These are phyloP conservation scores for Scolopax rusticola DNA, from an alignment of 2,797 vertebrate species.

Conservation along the genomic window DNA sequence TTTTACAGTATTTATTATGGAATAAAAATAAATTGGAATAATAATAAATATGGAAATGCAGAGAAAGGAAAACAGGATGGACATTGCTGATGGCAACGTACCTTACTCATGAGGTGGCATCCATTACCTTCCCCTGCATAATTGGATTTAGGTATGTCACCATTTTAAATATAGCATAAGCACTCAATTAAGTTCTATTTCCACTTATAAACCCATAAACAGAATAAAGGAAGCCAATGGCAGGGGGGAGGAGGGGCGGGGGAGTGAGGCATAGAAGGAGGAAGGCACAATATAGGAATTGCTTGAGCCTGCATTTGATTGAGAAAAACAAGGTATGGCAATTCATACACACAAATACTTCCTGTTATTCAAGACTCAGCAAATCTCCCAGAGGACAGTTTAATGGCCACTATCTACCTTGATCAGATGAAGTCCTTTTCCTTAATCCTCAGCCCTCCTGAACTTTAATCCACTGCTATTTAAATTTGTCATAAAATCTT, in stretches of 20 bases:
- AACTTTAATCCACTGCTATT: slow-evolving; percentile 33
- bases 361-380: neutral
- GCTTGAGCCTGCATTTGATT: neutral
- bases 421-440: slow-evolving; percentile 45
- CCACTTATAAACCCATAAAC: neutral
- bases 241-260: fast-evolving
- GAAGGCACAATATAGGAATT: neutral
- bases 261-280: neutral
- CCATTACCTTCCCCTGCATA: neutral
- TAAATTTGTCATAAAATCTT: slow-evolving; percentile 41
- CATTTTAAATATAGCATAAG: slow-evolving; percentile 8
- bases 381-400: slow-evolving; percentile 23
- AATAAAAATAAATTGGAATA: neutral
- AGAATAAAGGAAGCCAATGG: neutral
- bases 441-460: neutral
- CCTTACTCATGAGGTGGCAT: neutral
- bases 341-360: neutral
- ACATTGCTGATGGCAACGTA: neutral
- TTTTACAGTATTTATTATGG: neutral
- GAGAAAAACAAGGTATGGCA: neutral
- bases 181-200: slow-evolving; percentile 13
- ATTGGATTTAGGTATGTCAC: slow-evolving; percentile 16
- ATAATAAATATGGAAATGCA: neutral
- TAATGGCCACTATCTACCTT: slow-evolving; percentile 9
- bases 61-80: neutral